A percentile compares a stretch with the other conserved stretches of the same genome.
Evolutionary conservation across 2,797 vertebrate genomes (phyloP).

Genomic region (Sorex maritimensis): DNA sequence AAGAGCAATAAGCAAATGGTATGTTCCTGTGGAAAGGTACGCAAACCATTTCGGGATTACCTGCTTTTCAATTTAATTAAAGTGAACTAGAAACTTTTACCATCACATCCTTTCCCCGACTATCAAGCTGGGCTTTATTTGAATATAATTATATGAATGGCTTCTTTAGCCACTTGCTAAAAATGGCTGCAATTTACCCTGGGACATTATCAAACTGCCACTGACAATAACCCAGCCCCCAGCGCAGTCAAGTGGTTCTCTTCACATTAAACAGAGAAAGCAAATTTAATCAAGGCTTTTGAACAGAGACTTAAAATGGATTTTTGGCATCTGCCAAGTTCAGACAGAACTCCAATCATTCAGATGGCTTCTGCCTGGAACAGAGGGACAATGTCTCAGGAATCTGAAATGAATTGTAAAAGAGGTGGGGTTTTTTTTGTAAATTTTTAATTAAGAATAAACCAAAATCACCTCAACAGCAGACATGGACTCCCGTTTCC

Average conservation of each 20-base stretch:
- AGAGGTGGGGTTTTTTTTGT: not conserved
- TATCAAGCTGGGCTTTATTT: slow-evolving; percentile 18
- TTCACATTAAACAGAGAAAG: slow-evolving; percentile 44
- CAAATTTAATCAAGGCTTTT: slow-evolving; percentile 55
- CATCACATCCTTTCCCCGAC: not conserved
- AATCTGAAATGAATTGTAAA: slow-evolving; percentile 1
- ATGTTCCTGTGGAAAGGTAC: not conserved
- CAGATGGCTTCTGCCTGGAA: slow-evolving; percentile 18
- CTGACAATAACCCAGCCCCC: slow-evolving; percentile 34
- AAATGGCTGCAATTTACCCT: slow-evolving; percentile 34
- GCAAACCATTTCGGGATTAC: not conserved
- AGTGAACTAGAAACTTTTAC: not conserved
- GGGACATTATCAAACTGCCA: slow-evolving; percentile 36
- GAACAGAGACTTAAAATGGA: slow-evolving; percentile 56
- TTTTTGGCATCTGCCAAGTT: slow-evolving; percentile 47
- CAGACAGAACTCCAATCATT: slow-evolving; percentile 53
- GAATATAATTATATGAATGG: not conserved
- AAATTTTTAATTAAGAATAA: slow-evolving; percentile 55
- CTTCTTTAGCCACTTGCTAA: slow-evolving; percentile 49
- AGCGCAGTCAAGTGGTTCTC: slow-evolving; percentile 6
- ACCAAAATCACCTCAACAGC: not conserved
- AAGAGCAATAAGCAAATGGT: not conserved
- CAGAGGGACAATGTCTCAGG: not conserved
- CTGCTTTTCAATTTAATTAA: not conserved
- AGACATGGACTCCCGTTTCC: not conserved